These are phyloP conservation scores for Enteromius argenteus DNA, from an alignment of 2,797 vertebrate genomes.

Conservation along the genomic window DNA sequence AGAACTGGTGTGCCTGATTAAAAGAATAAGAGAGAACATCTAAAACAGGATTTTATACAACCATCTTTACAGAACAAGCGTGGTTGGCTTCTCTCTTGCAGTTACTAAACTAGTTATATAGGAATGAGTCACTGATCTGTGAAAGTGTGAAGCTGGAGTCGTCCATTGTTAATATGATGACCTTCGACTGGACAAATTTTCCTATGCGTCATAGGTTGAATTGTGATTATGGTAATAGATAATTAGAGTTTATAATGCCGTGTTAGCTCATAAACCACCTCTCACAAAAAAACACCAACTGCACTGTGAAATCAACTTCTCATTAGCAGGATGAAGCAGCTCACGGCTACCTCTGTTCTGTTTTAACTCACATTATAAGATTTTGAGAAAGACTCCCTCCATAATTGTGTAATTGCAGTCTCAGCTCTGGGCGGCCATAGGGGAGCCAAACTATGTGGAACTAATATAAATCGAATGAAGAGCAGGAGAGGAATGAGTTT, in stretches of 20 bases:
- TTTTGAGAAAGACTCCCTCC: slow-evolving; percentile 19
- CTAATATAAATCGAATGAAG: slow-evolving; percentile 44
- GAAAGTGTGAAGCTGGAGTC: slow-evolving; percentile 11
- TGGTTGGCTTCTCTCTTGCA: not conserved
- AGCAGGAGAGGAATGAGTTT: not conserved
- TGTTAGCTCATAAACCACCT: slow-evolving; percentile 19
- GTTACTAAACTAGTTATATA: not conserved
- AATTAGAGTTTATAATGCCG: slow-evolving; percentile 15
- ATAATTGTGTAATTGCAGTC: slow-evolving; percentile 43
- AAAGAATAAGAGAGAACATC: not conserved
- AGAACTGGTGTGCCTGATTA: not conserved
- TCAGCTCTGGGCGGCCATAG: slow-evolving; percentile 30
- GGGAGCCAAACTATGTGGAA: slow-evolving; percentile 41
- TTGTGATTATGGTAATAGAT: slow-evolving; percentile 30
- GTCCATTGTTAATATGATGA: not conserved
- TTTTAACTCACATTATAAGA: slow-evolving; percentile 30
- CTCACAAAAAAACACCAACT: slow-evolving; percentile 24
- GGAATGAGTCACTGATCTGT: not conserved
- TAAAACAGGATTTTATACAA: not conserved
- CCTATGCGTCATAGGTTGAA: not conserved
- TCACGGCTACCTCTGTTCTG: slow-evolving; percentile 27
- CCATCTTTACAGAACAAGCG: not conserved
- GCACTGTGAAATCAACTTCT: slow-evolving; percentile 39
- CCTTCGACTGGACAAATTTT: not conserved
- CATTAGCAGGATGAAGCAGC: slow-evolving; percentile 40